Base-by-base conservation (phyloP, 2,888 invertebrate genomes). In the Gryllus longicercus region DNA sequence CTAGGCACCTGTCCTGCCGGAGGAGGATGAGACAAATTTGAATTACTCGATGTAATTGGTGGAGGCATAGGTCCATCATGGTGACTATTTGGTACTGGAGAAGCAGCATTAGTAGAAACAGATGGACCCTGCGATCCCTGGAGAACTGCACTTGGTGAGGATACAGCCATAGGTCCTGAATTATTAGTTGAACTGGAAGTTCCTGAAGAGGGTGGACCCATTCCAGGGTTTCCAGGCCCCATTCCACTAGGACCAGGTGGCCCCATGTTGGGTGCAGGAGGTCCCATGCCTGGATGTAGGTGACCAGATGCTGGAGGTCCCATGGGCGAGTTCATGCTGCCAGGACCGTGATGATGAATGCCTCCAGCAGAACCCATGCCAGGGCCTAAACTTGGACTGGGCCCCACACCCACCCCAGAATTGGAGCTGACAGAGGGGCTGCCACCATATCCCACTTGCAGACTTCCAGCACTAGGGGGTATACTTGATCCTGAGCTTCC, bases 131-230 rank as follows among this genome's bases (percentile, higher is more conserved):
- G 86, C 12, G 63, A n/a, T n/a, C 63, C 63, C n/a, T 63, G 63
- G n/a, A 63, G 63, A 86, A 80, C 86, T 87, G 88, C 82, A 85
- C 87, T 84, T 86, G 87, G 80, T 84, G 86, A 80, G 84, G 86
- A 83, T 84, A 80, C 78, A 16, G 78, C 78, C 86, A 82, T 88
- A 87, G 86, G 91, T 90, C 84, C 82, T 89, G 90, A 86, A 88
- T 90, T 75, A 90, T 84, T 81, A 89, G 90, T 86, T 88, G 90
- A 63, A 8, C 74, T 76, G 63, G 80, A 50, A n/a, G 80, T 91
- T 49, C 91, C 92, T 91, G 92, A 91, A 82, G 90, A 90, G n/a
- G 92, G 91, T 78, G 92, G 91, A 77, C 92, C 92, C 89, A 92
- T 92, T 80, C 87, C 88, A 76, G 87, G 88, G 23, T 89, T 88